Evolutionary conservation across 2,113 vertebrate genomes (phyloP).

Genomic region (Lucifuga dentata): DNA sequence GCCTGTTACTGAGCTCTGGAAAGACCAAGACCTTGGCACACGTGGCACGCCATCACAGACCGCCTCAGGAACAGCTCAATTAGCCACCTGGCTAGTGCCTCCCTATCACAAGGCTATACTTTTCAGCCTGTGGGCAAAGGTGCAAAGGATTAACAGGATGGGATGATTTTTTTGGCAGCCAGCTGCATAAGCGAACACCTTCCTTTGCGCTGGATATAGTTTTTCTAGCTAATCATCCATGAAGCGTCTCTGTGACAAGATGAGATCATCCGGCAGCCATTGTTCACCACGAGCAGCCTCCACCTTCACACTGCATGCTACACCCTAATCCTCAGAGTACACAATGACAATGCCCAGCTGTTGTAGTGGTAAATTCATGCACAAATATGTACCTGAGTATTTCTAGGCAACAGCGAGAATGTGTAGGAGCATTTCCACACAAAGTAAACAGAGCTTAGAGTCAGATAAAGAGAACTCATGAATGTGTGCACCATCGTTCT

Average conservation of each 20-base stretch:
- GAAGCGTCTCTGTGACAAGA: constrained; percentile 22
- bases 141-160: constrained; percentile 38
- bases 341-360: constrained; percentile 18
- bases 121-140: constrained; percentile 43
- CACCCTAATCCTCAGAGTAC: constrained; percentile 25
- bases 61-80: constrained; percentile 75
- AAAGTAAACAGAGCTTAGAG: constrained; percentile 15
- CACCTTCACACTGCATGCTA: constrained; percentile 30
- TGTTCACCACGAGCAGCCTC: constrained; percentile 27
- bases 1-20: constrained; percentile 69
- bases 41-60: constrained; percentile 68
- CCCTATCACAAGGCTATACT: constrained; percentile 41
- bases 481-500: neutral
- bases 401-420: constrained; percentile 18
- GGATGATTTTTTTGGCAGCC: constrained; percentile 37
- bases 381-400: constrained; percentile 34
- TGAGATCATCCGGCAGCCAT: constrained; percentile 48
- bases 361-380: constrained; percentile 58
- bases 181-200: constrained; percentile 24
- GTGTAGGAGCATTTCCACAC: neutral
- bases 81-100: constrained; percentile 67
- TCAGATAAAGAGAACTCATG: neutral
- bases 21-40: constrained; percentile 72
- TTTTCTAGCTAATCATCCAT: constrained; percentile 30
- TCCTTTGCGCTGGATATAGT: constrained; percentile 14